Base-by-base conservation (phyloP, 2,113 vertebrate species). In the human region DNA sequence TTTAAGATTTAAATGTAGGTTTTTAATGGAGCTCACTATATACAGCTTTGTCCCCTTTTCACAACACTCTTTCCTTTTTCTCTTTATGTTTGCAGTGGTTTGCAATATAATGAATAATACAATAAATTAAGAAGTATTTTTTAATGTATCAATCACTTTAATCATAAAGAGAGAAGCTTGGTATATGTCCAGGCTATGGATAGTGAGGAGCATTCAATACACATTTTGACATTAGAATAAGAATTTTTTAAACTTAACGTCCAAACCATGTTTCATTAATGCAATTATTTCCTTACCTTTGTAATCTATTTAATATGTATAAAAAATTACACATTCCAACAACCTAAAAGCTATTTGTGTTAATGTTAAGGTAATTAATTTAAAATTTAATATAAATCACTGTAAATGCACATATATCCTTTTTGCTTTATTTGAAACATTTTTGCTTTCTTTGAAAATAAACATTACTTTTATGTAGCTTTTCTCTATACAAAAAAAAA, bases 401-500 rank as follows among this genome's bases (percentile, higher is more conserved):
- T 93, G 6, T 93, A 72, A 72, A 20, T 86, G 38, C 8, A 93
- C 22, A 83, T 66, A n/a, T 40, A 50, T 52, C 16, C 13, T 72
- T 90, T 96, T 84, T 80, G 38, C 30, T 89, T 84, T 30, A 93
- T 89, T 92, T 84, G 43, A 80, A 89, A 45, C 0, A 38, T 57
- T 94, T 64, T 88, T 93, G 27, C 38, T 93, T 64, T 85, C 55
- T 80, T 84, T 80, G 45, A 94, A 86, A 87, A 64, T 55, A 76
- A 95, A 79, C 14, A 57, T 89, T 93, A 30, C 80, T 76, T 91
- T 81, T 84, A 70, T 64, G n/a, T 80, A 38, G 9, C 2, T 96
- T 94, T 96, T 96, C 13, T 90, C 79, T 66, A n/a, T 23, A 52
- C 95, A 17, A 92, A 82, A 94, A 94, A 94, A 43, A 82, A 76